phyloP scores from a whole-genome alignment of 2,888 invertebrate genomes.

The Schizotus pectinicornis region DNA sequence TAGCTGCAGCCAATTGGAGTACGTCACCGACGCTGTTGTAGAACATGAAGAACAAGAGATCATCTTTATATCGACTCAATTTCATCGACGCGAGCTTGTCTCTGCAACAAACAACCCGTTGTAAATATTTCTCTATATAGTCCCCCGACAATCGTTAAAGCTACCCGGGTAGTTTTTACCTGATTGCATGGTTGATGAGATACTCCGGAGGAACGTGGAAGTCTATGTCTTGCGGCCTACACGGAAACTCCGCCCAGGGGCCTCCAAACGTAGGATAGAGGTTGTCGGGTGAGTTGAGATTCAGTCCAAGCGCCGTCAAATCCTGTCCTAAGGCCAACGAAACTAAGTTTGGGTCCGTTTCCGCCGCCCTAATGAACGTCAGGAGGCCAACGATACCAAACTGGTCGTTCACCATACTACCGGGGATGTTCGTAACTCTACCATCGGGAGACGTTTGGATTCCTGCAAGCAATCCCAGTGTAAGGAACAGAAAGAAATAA shows the following conservation, averaged over 20 bases:
- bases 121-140: no score
- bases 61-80: conserved; percentile 97
- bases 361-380: conserved; percentile 97
- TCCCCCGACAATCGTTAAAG: no score
- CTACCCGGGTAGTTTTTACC: no score
- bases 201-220: conserved; percentile 98
- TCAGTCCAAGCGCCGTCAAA: conserved; percentile 95
- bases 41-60: conserved; percentile 98
- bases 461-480: conserved; percentile 60
- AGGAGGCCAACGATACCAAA: conserved; percentile 99
- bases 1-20: conserved; percentile 96
- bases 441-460: conserved; percentile 96
- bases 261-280: conserved; percentile 98
- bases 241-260: conserved; percentile 97
- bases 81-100: conserved; percentile 95
- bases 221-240: conserved; percentile 98
- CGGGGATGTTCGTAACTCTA: conserved; percentile 98
- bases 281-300: conserved; percentile 97
- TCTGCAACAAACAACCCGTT: conserved; percentile 62
- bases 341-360: conserved; percentile 95
- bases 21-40: conserved; percentile 99
- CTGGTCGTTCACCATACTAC: conserved; percentile 98
- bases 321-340: conserved; percentile 97
- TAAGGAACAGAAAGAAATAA: neutral
- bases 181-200: conserved; percentile 94